Evolutionary conservation across 2,888 invertebrate species (phyloP), one percentile per base, ranked within the genome.

Genomic region (Eilema sororculum): DNA sequence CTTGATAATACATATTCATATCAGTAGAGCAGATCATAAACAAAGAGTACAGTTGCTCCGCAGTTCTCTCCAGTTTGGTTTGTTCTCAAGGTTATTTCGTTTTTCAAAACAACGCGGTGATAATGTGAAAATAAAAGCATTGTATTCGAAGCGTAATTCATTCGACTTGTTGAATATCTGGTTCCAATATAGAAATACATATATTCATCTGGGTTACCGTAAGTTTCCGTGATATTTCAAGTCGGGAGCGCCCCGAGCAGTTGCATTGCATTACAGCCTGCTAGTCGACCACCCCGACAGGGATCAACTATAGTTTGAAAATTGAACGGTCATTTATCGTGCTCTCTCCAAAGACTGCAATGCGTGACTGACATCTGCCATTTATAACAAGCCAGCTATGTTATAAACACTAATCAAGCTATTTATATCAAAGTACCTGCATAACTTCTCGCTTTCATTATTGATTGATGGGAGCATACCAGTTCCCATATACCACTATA

Each of bases 161-260:
- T 74, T 76, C 70, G 65, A 68, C 72, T 77, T 73, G 72, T 76
- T 78, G 75, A 60, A 77, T 78, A 77, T 78, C 78, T 79, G 69
- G 77, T 78, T 80, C 70, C 75, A 76, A 77, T 78, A 75, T 73
- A 81, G 71, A 78, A 79, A 85, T 84, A 82, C 82, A 85, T 88
- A 85, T 85, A 89, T 90, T 88, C 86, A 89, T 86, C 86, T 88
- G 75, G 84, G 84, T 83, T 87, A 87, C 86, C 76, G 86, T 85
- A 79, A 90, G 86, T 89, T 89, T 90, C 91, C 87, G 88, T 89
- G 91, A 91, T 92, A 92, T 91, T 90, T 89, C 87, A 89, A 90
- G 91, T 90, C 91, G 88, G 89, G 90, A 90, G 90, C 88, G 92
- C 92, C 91, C 75, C 85, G 84, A 88, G 91, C 92, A 80, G 84